These are phyloP conservation scores for Basileuterus tristriatus DNA, from an alignment of 2,797 vertebrate genomes.

Conservation along the genomic window DNA sequence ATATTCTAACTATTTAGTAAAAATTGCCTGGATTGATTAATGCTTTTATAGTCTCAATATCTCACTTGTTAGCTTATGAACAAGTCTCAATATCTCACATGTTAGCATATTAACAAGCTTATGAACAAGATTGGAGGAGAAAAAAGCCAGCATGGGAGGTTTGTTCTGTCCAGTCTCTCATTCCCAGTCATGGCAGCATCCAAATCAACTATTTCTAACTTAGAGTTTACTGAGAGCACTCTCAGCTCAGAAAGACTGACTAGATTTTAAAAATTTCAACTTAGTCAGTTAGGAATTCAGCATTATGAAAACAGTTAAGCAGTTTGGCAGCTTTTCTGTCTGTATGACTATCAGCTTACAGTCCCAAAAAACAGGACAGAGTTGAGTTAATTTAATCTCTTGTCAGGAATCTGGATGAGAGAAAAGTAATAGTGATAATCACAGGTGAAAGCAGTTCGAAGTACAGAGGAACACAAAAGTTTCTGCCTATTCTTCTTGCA, in stretches of 20 bases:
- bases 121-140: neutral
- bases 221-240: neutral
- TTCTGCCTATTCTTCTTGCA: neutral
- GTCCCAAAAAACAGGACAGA: neutral
- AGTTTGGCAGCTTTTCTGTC: neutral
- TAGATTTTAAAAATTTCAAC: neutral
- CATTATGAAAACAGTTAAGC: neutral
- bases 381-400: neutral
- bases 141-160: neutral
- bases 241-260: neutral
- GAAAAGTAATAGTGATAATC: neutral
- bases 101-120: neutral
- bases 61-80: neutral
- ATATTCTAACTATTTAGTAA: neutral
- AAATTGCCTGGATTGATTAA: neutral
- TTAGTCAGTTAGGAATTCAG: neutral
- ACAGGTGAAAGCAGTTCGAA: neutral
- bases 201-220: neutral
- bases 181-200: neutral
- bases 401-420: neutral
- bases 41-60: neutral
- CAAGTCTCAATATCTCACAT: neutral
- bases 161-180: neutral
- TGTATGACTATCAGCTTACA: neutral
- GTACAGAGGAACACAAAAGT: neutral